These are phyloP conservation scores for Siderastrea radians DNA, from an alignment of 92 coral and sea anemone species.

Conservation along the genomic window DNA sequence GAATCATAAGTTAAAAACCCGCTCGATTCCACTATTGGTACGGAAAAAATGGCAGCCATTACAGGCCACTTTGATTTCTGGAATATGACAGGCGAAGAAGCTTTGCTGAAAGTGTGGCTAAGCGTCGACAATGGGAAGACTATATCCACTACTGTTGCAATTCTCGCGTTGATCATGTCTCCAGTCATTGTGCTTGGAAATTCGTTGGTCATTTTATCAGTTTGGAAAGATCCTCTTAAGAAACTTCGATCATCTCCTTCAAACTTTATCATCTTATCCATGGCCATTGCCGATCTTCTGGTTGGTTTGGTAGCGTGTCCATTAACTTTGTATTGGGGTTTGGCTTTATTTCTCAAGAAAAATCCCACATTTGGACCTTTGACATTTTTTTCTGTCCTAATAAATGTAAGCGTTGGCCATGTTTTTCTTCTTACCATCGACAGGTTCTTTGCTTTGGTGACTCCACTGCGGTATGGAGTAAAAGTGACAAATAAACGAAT, in stretches of 20 bases:
- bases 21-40: too few relatives aligned
- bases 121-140: neutral
- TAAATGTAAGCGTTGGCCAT: constrained; percentile 1
- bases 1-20: too few relatives aligned
- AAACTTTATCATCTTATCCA: neutral
- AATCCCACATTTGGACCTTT: too few relatives aligned
- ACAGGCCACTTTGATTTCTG: neutral
- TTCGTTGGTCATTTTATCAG: constrained; percentile 1
- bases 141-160: neutral
- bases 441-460: neutral
- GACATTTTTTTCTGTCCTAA: neutral
- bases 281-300: constrained; percentile 37
- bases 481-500: constrained; percentile 14
- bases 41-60: constrained; percentile 10
- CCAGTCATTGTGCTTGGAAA: constrained; percentile 27
- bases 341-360: too few relatives aligned
- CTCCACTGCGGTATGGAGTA: neutral
- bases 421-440: constrained; percentile 8
- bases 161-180: neutral
- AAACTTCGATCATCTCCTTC: constrained; percentile 28
- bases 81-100: constrained; percentile 6
- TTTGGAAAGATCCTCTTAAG: constrained; percentile 39
- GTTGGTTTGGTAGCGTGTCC: constrained; percentile 33
- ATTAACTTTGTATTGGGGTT: neutral
- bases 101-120: neutral